Evolutionary conservation across 2,113 vertebrate genomes (phyloP).

Genomic region (Muscicapa adusta): DNA sequence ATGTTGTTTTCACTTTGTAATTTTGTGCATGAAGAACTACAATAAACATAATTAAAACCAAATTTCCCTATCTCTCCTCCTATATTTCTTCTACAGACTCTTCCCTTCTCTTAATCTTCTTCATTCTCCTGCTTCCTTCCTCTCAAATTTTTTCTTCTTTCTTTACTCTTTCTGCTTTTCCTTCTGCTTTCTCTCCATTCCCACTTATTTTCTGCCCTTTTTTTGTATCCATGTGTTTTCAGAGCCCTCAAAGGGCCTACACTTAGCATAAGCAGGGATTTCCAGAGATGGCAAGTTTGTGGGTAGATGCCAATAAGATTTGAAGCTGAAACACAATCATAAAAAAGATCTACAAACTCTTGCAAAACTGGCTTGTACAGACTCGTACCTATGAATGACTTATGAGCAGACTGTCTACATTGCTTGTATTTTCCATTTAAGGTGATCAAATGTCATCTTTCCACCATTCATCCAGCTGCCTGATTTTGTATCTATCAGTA

Average conservation of each 20-base stretch:
- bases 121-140: not conserved
- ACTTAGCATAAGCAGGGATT: not conserved
- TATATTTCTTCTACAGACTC: not conserved
- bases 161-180: not conserved
- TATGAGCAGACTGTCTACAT: not conserved
- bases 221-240: not conserved
- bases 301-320: slow-evolving; percentile 5
- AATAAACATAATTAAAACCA: slow-evolving; percentile 57
- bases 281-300: slow-evolving; percentile 38
- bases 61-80: slow-evolving; percentile 28
- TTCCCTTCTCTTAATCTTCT: not conserved
- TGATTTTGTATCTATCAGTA: not conserved
- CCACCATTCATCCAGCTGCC: not conserved
- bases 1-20: slow-evolving; percentile 46
- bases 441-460: not conserved
- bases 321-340: slow-evolving; percentile 9
- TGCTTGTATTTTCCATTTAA: slow-evolving; percentile 46
- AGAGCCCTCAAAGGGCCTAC: not conserved
- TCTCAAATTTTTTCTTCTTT: not conserved
- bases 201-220: not conserved
- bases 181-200: not conserved
- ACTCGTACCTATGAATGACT: slow-evolving; percentile 22
- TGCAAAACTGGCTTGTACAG: slow-evolving; percentile 45
- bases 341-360: slow-evolving; percentile 24
- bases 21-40: slow-evolving; percentile 59